A percentile compares a stretch with the other conserved stretches of the same genome.
Evolutionary conservation across 2,888 invertebrate species (phyloP).

Genomic region (Erpobdella octoculata): DNA sequence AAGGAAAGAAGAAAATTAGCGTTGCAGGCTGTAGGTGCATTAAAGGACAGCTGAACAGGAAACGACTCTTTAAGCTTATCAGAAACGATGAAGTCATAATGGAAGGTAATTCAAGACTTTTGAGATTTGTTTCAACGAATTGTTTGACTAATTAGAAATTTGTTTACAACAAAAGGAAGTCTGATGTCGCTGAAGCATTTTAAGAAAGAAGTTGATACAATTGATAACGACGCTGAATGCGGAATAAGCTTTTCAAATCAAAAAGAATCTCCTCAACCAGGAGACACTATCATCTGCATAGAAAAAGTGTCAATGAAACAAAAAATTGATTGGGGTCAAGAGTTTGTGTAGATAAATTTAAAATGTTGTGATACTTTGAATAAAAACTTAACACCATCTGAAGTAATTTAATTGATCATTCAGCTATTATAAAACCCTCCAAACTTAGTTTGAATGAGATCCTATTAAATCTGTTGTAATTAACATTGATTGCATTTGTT

Average conservation of each 20-base stretch:
- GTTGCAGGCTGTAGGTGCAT: constrained; percentile 82
- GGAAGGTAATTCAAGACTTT: constrained; percentile 24
- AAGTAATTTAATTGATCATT: no score
- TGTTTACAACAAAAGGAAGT: constrained; percentile 55
- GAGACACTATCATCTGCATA: constrained; percentile 74
- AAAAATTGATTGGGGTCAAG: constrained; percentile 70
- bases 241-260: constrained; percentile 70
- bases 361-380: no score
- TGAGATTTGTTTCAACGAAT: not conserved
- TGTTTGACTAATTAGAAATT: not conserved
- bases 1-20: constrained; percentile 64
- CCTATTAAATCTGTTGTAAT: no score
- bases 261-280: constrained; percentile 61
- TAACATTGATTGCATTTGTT: no score
- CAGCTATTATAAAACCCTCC: no score
- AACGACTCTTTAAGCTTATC: constrained; percentile 63
- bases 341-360: constrained; percentile 38
- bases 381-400: no score
- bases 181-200: constrained; percentile 76
- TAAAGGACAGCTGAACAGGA: constrained; percentile 67
- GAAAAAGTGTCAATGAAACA: constrained; percentile 61
- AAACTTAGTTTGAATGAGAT: no score
- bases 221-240: constrained; percentile 79
- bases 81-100: constrained; percentile 58
- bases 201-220: constrained; percentile 74